Conservation (phyloP, 2,888 invertebrate genomes). For the Campoplex capitator region DNA sequence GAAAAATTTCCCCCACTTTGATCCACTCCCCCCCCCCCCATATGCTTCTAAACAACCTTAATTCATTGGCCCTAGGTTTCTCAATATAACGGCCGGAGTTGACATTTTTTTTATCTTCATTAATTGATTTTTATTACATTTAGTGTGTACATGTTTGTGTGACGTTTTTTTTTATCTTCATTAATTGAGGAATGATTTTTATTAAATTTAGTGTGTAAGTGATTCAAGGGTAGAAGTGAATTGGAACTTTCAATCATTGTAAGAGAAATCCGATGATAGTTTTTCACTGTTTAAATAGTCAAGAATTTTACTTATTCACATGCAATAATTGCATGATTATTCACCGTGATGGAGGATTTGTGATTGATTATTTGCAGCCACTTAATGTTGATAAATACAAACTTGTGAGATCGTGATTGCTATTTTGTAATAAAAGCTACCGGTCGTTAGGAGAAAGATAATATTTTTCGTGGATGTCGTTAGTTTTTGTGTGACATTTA, state of each 20-base stretch:
- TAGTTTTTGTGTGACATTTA: conserved; percentile 31
- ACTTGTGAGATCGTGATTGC: background rate
- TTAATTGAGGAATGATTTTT: background rate
- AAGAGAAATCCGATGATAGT: background rate
- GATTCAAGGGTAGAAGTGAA: background rate
- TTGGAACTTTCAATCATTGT: background rate
- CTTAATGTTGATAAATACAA: background rate
- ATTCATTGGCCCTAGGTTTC: background rate
- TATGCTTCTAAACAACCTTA: too few species aligned
- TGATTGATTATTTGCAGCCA: background rate
- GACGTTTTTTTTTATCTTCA: background rate
- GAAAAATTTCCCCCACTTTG: too few species aligned
- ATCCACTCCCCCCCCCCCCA: too few species aligned
- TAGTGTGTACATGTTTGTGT: too few species aligned
- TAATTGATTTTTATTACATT: background rate
- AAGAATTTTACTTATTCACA: background rate
- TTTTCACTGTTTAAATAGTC: background rate
- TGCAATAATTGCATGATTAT: background rate
- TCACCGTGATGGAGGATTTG: background rate
- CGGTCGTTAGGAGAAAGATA: background rate
- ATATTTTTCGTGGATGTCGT: background rate
- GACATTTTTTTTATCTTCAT: background rate
- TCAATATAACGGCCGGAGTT: background rate
- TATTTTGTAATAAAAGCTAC: background rate
- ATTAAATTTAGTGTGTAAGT: background rate